Evolutionary conservation across 2,797 vertebrate species (phyloP), one percentile per base, ranked within the genome.

Genomic region (Luscinia megarhynchos): DNA sequence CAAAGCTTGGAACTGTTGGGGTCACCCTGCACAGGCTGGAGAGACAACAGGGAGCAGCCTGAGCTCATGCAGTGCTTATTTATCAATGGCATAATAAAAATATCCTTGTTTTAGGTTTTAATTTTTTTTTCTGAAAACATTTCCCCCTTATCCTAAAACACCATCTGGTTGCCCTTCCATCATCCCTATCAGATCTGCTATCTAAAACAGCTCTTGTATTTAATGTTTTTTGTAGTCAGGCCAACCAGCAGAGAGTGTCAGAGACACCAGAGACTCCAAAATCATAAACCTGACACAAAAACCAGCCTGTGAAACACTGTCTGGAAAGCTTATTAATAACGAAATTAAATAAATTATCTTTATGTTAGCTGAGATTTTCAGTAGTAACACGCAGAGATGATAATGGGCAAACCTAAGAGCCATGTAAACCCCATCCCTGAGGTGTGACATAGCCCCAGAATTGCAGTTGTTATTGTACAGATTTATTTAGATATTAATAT

Each of bases 81-180:
- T 64, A 45, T 36, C 2, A 1, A 1, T 2, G 3, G 19, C 2
- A 12, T 27, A 41, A 78, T 14, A 45, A 58, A 78, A 55, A 45
- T 27, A 24, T 85, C 96, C 89, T 94, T 87, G 6, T 3, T 82
- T 48, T 34, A 66, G 46, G 27, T 22, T 94, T 48, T 94, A 61
- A 4, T 53, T 30, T 53, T 53, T 53, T 53, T 41, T n/a, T 79
- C 93, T 75, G 87, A 67, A 62, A 94, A 10, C 10, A 74, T 95
- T 95, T 50, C 5, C 70, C 70, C 66, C 91, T 87, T 57, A 84
- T 68, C 79, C 88, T 94, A 54, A 96, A 97, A 82, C 93, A 74
- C 20, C 82, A 16, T 13, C 86, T 94, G 73, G 95, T 87, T 40
- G 81, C 82, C 75, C 83, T 95, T 79, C 96, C 96, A 79, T 81